Percentiles rank a stretch among this genome's conserved stretches.
These are phyloP conservation scores for Ruditapes philippinarum DNA, from an alignment of 1,140 invertebrate genomes.

Conservation along the genomic window DNA sequence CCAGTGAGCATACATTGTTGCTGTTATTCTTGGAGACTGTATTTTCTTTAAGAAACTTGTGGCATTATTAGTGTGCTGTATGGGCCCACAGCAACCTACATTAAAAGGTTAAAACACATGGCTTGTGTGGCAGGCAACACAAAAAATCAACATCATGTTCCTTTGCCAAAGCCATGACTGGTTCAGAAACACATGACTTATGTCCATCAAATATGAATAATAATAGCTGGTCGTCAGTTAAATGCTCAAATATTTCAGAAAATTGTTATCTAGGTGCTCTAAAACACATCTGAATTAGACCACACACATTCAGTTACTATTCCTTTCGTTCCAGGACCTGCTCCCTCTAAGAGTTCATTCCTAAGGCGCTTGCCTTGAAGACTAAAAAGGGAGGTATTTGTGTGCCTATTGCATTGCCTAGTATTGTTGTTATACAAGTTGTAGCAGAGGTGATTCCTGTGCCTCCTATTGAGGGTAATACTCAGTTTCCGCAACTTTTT, in stretches of 20 bases:
- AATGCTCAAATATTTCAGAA: neutral
- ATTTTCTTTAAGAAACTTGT: no score
- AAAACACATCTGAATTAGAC: neutral
- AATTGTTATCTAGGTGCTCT: neutral
- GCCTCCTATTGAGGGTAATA: neutral
- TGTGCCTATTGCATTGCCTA: constrained; percentile 15
- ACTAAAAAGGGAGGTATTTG: constrained; percentile 24
- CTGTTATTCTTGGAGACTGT: no score
- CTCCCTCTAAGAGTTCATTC: neutral
- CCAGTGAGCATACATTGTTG: no score
- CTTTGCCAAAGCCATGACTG: no score
- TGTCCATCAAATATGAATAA: neutral
- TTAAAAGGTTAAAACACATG: no score
- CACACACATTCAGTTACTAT: neutral
- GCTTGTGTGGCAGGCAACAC: no score
- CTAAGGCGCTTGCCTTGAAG: constrained; percentile 14
- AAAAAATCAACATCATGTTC: no score
- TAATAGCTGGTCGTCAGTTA: neutral
- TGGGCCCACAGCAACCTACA: no score
- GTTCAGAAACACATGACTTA: neutral
- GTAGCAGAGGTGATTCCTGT: neutral
- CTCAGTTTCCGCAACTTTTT: constrained; percentile 28
- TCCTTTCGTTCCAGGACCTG: neutral
- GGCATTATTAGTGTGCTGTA: no score
- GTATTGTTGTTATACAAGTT: neutral